These are phyloP conservation scores for Chaetophractus vellerosus DNA, from an alignment of 2,797 vertebrate species.

Conservation along the genomic window DNA sequence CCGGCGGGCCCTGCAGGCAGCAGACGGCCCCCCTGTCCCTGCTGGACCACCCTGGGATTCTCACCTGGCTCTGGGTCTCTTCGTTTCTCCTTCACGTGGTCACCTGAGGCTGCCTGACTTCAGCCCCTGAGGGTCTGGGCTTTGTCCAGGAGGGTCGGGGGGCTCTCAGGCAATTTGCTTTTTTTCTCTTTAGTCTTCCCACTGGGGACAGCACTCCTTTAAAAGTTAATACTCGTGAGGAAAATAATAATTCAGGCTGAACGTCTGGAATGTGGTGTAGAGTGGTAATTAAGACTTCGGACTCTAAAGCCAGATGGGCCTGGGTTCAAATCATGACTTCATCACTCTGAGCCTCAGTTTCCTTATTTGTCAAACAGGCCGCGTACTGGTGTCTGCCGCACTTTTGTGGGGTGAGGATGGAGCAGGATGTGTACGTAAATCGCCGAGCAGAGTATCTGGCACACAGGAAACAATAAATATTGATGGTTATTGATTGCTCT, in stretches of 20 bases:
- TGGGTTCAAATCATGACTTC: not conserved
- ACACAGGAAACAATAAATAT: not conserved
- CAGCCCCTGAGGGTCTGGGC: not conserved
- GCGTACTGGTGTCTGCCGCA: not conserved
- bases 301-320: not conserved
- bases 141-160: not conserved
- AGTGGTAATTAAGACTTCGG: not conserved
- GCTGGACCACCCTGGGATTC: rapidly evolving
- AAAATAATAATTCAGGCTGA: too few relatives aligned
- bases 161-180: not conserved
- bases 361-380: not conserved
- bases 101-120: not conserved
- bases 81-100: rapidly evolving
- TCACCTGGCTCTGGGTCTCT: not conserved
- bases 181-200: not conserved
- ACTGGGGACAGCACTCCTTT: not conserved
- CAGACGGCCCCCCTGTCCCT: rapidly evolving
- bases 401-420: not conserved
- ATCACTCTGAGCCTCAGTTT: not conserved
- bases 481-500: not conserved
- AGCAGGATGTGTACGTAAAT: rapidly evolving
- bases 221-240: not conserved
- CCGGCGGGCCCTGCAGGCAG: not conserved
- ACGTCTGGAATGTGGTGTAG: not conserved
- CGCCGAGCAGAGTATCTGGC: not conserved